Percentiles rank a stretch among this genome's conserved stretches.
Evolutionary conservation across 1,140 invertebrate genomes (phyloP).

Genomic region (Danaus plexippus): DNA sequence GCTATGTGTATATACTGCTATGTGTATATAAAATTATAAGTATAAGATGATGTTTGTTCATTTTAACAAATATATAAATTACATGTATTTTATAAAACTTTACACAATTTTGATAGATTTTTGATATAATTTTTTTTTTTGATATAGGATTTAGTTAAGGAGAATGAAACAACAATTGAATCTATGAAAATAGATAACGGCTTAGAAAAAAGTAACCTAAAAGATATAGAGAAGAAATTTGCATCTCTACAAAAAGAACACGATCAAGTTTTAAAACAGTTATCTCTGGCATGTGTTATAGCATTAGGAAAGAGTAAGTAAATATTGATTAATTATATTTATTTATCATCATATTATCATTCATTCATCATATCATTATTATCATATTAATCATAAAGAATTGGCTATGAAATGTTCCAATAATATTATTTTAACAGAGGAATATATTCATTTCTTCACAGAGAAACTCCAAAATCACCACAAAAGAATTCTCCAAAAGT

Average conservation of each 20-base stretch:
- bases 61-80: constrained; percentile 1
- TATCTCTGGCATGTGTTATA: constrained; percentile 29
- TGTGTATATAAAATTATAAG: no score
- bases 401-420: no score
- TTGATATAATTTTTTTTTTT: constrained; percentile 8
- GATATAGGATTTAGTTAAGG: constrained; percentile 40
- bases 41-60: constrained; percentile 2
- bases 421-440: background rate
- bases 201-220: constrained; percentile 25
- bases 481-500: constrained; percentile 33
- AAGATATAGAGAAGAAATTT: constrained; percentile 30
- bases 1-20: no score
- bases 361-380: no score
- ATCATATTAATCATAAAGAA: background rate
- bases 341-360: no score
- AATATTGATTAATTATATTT: background rate
- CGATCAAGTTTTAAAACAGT: constrained; percentile 29
- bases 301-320: constrained; percentile 47
- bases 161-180: constrained; percentile 42
- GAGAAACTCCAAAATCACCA: constrained; percentile 31
- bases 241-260: constrained; percentile 31
- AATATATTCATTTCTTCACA: constrained; percentile 28
- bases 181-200: constrained; percentile 39
- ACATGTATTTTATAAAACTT: no score
- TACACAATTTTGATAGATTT: background rate